Base-by-base conservation (phyloP, 2,888 invertebrate species). In the Yponomeuta cagnagella region DNA sequence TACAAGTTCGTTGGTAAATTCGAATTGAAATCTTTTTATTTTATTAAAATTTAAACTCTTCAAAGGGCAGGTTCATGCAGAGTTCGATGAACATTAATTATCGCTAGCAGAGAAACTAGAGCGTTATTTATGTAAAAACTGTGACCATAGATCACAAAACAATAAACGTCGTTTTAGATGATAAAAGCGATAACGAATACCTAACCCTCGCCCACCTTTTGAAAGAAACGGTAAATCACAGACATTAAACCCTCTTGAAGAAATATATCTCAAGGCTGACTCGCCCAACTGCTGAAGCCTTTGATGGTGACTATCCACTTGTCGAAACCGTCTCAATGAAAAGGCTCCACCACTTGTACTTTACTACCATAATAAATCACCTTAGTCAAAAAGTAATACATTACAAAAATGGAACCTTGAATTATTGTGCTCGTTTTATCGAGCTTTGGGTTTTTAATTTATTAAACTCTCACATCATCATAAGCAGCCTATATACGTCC, bases 121-220 rank as follows among this genome's bases (percentile, higher is more conserved):
- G 52, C 15, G 52, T 15, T 58, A 12, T 58, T 58, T 58, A 58
- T 15, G 12, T 58, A 58, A 58, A 58, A 58, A 58, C 52, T 58
- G 52, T 58, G 52, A 58, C 52, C 52, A 58, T 58, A 58, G 52
- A 58, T 58, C 52, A 15, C 52, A 8, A 58, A 58, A 58, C 52
- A 58, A 58, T 58, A 58, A 15, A 58, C 52, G 52, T 58, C 52
- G 15, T 58, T 58, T 58, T 15, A 58, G 52, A 58, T 58, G 52
- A 58, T 58, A 58, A 58, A 58, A 58, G 52, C 52, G 52, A 58
- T 58, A 58, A 58, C 52, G 52, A 58, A 58, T 58, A 58, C 52
- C 15, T 58, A 58, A 58, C 12, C 52, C 52, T 58, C 52, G 52
- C 52, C 52, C 52, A 58, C 52, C 52, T 58, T 58, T 58, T 58